Percentiles rank a stretch among this genome's conserved stretches.
Evolutionary conservation across 2,888 invertebrate genomes (phyloP).

Genomic region (Entomobrya proxima): DNA sequence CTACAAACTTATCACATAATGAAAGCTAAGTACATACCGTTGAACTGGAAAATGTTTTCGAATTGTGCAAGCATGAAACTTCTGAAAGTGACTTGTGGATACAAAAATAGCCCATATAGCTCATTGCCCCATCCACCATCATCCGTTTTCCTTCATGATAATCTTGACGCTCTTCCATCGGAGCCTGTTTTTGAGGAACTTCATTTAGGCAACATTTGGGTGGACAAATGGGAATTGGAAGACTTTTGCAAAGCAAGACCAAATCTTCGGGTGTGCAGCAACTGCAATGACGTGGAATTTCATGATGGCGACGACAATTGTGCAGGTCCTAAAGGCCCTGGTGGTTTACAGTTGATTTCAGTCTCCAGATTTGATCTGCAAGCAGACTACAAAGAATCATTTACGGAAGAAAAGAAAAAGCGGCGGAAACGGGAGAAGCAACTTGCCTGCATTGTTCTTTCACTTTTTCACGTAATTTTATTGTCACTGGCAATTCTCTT

Average conservation of each 20-base stretch:
- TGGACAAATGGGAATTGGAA: constrained; percentile 41
- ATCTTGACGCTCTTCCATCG: constrained; percentile 43
- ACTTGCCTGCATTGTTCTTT: constrained; percentile 1
- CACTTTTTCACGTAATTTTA: constrained; percentile 36
- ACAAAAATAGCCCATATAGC: neutral
- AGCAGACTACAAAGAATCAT: neutral
- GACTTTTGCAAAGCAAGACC: constrained; percentile 32
- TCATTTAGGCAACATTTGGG: constrained; percentile 48
- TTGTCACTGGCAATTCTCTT: constrained; percentile 37
- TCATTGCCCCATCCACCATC: constrained; percentile 8
- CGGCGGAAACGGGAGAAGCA: neutral
- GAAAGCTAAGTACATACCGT: neutral
- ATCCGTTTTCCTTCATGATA: constrained; percentile 49
- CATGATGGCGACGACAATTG: constrained; percentile 47
- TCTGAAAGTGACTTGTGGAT: constrained; percentile 63
- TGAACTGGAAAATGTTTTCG: constrained; percentile 62
- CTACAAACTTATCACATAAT: constrained; percentile 49
- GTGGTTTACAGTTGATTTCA: neutral
- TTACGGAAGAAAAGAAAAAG: neutral
- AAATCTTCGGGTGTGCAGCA: constrained; percentile 24
- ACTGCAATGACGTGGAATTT: constrained; percentile 64
- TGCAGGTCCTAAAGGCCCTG: neutral
- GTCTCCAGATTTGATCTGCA: neutral
- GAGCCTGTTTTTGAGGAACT: constrained; percentile 47
- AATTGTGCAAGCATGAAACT: constrained; percentile 43